Evolutionary conservation across 1,140 invertebrate species (phyloP).

Genomic region (Solenopsis fugax): DNA sequence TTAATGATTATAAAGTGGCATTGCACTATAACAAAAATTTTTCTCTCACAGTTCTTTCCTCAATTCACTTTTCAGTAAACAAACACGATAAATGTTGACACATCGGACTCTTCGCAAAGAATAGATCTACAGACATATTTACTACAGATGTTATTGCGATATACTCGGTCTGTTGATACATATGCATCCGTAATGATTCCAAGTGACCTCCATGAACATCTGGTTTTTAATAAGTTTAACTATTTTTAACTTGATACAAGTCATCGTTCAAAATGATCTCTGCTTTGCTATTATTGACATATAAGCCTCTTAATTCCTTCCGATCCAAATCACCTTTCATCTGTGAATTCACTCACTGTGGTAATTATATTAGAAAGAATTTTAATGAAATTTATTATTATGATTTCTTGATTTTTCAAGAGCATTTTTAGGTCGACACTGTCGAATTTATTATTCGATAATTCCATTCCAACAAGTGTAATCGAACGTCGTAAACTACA

Average conservation of each 20-base stretch:
- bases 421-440: background rate
- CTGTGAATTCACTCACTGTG: background rate
- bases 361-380: conserved; percentile 22
- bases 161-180: background rate
- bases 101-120: background rate
- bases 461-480: background rate
- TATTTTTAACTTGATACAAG: conserved; percentile 6
- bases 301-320: conserved; percentile 21
- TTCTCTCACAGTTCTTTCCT: background rate
- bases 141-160: conserved; percentile 1
- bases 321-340: background rate
- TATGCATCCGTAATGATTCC: conserved; percentile 1
- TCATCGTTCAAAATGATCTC: conserved; percentile 31
- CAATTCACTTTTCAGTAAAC: background rate
- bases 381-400: conserved; percentile 14
- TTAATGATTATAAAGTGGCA: background rate
- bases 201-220: conserved; percentile 31
- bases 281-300: conserved; percentile 38
- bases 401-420: background rate
- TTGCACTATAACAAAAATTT: background rate
- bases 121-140: conserved; percentile 11
- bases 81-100: conserved; percentile 13
- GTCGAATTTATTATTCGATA: background rate
- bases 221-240: conserved; percentile 30
- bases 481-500: background rate